phyloP scores from a whole-genome alignment of 2,113 vertebrate genomes.

The Felis catus region F.catus_Fca126_mat1.0 CM031423.1:53941001-53941500 shows the following conservation, averaged over 20 bases:
- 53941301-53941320: not conserved
- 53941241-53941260: not conserved
- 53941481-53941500: not conserved
- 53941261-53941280: not conserved
- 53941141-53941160: not conserved
- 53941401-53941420: not conserved
- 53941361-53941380: not conserved
- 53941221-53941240: not conserved
- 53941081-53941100: not conserved
- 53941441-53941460: too few species aligned
- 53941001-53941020: too few species aligned
- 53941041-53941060: not conserved
- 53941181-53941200: not conserved
- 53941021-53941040: too few species aligned
- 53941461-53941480: not conserved
- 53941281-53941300: not conserved
- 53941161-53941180: not conserved
- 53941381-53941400: not conserved
- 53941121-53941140: accelerated
- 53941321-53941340: not conserved
- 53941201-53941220: not conserved
- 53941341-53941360: not conserved
- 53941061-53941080: not conserved
- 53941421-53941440: not conserved
- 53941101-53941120: not conserved